Evolutionary conservation across 2,797 vertebrate genomes (phyloP).

Genomic region (Malurus leucopterus): DNA sequence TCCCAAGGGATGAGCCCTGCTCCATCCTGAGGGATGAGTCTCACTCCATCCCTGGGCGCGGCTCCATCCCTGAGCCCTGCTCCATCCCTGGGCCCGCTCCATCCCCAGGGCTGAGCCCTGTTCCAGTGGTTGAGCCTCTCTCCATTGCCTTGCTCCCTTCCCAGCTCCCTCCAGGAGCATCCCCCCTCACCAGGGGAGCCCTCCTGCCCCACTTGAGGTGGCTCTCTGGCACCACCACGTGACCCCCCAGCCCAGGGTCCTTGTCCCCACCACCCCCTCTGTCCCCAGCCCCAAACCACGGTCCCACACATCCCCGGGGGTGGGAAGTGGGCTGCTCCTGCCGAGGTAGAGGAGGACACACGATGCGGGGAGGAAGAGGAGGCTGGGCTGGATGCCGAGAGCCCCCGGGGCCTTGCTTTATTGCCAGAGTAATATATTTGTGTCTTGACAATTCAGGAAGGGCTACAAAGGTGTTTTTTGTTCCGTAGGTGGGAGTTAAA

Average conservation of each 20-base stretch:
- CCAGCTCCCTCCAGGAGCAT: neutral
- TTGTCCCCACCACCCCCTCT: fast-evolving
- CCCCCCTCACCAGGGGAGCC: neutral
- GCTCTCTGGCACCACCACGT: fast-evolving
- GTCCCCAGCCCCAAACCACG: fast-evolving
- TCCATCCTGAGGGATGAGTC: neutral
- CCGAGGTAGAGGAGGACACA: neutral
- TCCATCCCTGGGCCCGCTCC: neutral
- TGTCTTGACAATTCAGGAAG: neutral
- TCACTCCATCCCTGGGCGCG: neutral
- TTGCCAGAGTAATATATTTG: neutral
- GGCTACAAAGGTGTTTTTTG: neutral
- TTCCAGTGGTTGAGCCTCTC: neutral
- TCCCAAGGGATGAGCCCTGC: neutral
- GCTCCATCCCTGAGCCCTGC: neutral
- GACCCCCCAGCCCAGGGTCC: neutral
- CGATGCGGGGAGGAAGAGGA: neutral
- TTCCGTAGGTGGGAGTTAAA: neutral
- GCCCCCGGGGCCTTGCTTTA: neutral
- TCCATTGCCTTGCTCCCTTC: neutral
- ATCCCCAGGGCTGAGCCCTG: neutral
- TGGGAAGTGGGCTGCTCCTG: neutral
- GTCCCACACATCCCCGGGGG: fast-evolving
- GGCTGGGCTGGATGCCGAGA: neutral
- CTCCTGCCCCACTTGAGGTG: fast-evolving